phyloP scores from a whole-genome alignment of 1,140 invertebrate species.

The Sycobia sp. region DNA sequence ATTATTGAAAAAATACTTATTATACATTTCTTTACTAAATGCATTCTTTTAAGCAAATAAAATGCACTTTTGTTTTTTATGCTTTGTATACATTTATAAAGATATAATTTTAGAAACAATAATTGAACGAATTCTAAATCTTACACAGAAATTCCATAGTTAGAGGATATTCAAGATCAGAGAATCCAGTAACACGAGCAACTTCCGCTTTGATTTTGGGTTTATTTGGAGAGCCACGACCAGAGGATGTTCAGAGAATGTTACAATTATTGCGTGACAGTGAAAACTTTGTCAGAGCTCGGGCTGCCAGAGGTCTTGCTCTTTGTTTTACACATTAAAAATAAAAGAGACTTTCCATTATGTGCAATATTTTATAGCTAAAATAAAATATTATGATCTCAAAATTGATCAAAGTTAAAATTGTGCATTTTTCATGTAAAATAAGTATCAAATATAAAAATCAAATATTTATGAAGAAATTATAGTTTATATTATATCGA shows the following conservation, averaged over 20 bases:
- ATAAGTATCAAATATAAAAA: too few species aligned
- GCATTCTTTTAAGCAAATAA: too few species aligned
- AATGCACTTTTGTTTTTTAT: too few species aligned
- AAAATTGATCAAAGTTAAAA: too few species aligned
- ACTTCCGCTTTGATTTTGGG: slow-evolving; percentile 53
- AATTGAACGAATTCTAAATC: too few species aligned
- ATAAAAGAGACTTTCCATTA: neutral
- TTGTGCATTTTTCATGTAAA: too few species aligned
- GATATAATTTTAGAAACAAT: too few species aligned
- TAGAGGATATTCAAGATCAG: slow-evolving; percentile 53
- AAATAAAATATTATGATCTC: slow-evolving; percentile 1
- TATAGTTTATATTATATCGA: neutral
- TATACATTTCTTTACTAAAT: too few species aligned
- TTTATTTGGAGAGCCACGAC: slow-evolving; percentile 47
- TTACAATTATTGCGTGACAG: slow-evolving; percentile 67
- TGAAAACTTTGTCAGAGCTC: slow-evolving; percentile 64
- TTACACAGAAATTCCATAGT: slow-evolving; percentile 49
- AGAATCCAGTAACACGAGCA: slow-evolving; percentile 45
- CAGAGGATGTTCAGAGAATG: slow-evolving; percentile 61
- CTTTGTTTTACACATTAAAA: slow-evolving; percentile 46
- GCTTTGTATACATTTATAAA: too few species aligned
- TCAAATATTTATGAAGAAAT: neutral
- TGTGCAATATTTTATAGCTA: slow-evolving; percentile 29
- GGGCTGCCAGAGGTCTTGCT: slow-evolving; percentile 66
- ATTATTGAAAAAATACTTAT: too few species aligned